Base-by-base conservation (phyloP, 2,797 vertebrate species). In the Odontamblyopus rebecca region DNA sequence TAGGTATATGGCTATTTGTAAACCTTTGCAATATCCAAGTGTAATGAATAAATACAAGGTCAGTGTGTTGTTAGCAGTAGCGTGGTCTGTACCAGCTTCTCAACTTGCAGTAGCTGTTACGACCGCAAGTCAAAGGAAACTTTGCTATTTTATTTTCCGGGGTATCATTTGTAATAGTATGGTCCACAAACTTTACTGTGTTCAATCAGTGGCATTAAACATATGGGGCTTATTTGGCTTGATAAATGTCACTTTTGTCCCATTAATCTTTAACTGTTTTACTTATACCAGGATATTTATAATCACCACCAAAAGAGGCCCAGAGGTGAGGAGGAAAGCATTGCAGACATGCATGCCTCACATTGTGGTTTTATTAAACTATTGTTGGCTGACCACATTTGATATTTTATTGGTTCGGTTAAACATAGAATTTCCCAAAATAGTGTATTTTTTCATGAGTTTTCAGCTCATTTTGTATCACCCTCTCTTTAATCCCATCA, bases 1-100 rank as follows among this genome's bases (percentile, higher is more conserved):
- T 65, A 73, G 80, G 8, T 85, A 80, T 61, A 76, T 79, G 19
- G 74, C 80, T 6, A 81, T 84, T 35, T 85, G 81, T 61, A 80
- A 73, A 53, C 73, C 65, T 44, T 32, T 76, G 50, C 70, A 82
- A 41, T 71, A 78, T 41, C 16, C 51, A 3, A 70, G 32, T 1
- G 51, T 79, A 19, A 82, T 79, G 80, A 76, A 4, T 2, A 75
- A 64, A 73, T 57, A 23, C 0, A 71, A 13, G 0, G 61, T 19
- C 5, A 3, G 56, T n/a, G 16, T 51, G 54, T 3, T 76, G 44
- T 15, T 76, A 57, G 67, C 2, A 7, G 59, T 2, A 16, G 30
- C 1, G 11, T 26, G 5, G 61, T 23, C 1, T 54, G 2, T 3
- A 57, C 72, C 1, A 26, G 19, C 57, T 68, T 35, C n/a, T 38